A percentile compares a stretch with the other conserved stretches of the same genome.
Evolutionary conservation across 1,140 invertebrate genomes (phyloP).

Genomic region (Drosophila equinoxialis): DNA sequence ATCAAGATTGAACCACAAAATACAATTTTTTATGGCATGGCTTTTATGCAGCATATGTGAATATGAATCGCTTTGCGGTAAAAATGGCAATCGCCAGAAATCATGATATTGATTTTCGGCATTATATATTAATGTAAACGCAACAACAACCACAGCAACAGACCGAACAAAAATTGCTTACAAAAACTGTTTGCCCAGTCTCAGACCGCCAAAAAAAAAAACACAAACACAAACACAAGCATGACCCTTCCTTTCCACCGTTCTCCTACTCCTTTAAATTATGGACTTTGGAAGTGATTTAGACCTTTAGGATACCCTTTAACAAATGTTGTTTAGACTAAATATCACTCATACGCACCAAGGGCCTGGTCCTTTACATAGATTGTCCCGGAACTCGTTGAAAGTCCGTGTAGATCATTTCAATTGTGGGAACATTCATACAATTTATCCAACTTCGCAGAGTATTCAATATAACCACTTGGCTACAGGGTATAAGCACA

Average conservation of each 20-base stretch:
- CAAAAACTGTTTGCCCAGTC: constrained; percentile 47
- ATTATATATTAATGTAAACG: constrained; percentile 66
- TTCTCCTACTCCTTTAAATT: not conserved
- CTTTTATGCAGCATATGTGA: constrained; percentile 34
- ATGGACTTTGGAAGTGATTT: not conserved
- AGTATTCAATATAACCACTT: not conserved
- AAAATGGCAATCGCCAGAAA: constrained; percentile 56
- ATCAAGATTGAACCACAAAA: constrained; percentile 67
- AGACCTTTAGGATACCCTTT: constrained; percentile 16
- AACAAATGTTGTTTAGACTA: too few species aligned
- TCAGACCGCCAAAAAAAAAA: constrained; percentile 19
- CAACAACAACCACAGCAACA: constrained; percentile 2
- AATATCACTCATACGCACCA: too few species aligned
- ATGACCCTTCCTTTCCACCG: not conserved
- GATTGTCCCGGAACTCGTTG: too few species aligned
- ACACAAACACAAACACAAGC: not conserved
- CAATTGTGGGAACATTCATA: too few species aligned
- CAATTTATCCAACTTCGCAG: too few species aligned
- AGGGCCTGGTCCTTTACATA: too few species aligned
- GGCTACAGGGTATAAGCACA: constrained; percentile 10
- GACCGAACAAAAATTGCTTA: constrained; percentile 32
- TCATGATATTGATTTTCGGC: constrained; percentile 71
- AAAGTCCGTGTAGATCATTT: too few species aligned
- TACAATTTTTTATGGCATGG: constrained; percentile 6
- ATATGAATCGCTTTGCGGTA: constrained; percentile 51